phyloP scores from a whole-genome alignment of 2,888 invertebrate species.

The Cylindroiulus punctatus region DNA sequence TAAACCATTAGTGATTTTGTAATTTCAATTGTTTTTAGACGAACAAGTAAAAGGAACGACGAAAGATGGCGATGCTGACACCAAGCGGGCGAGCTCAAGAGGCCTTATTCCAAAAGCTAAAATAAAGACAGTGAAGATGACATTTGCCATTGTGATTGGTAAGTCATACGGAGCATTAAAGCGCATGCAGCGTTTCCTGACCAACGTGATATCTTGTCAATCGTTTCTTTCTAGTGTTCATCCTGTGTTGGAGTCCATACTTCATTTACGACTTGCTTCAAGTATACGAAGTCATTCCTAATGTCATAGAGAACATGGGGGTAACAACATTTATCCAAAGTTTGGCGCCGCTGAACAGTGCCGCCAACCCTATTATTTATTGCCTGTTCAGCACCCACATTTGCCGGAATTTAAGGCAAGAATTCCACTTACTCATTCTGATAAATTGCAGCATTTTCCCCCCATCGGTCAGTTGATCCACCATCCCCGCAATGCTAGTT shows the following conservation, averaged over 20 bases:
- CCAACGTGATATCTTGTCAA: background rate
- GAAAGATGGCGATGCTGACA: slow-evolving; percentile 65
- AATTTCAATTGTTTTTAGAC: background rate
- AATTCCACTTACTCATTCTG: background rate
- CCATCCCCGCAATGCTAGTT: background rate
- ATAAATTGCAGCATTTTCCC: background rate
- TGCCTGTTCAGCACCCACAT: slow-evolving; percentile 91
- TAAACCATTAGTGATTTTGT: background rate
- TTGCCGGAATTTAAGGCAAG: slow-evolving; percentile 82
- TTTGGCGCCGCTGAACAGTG: slow-evolving; percentile 89
- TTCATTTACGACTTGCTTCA: slow-evolving; percentile 90
- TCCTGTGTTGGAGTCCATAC: slow-evolving; percentile 95
- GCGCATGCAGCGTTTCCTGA: background rate
- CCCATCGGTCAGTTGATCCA: background rate
- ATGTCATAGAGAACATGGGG: slow-evolving; percentile 81
- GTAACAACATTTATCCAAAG: slow-evolving; percentile 92
- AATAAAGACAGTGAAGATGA: slow-evolving; percentile 98
- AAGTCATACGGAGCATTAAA: slow-evolving; percentile 65
- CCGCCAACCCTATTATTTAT: slow-evolving; percentile 93
- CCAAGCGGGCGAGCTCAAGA: slow-evolving; percentile 84
- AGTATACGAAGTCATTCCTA: slow-evolving; percentile 84
- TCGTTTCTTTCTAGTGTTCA: slow-evolving; percentile 77
- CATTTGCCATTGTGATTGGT: slow-evolving; percentile 94
- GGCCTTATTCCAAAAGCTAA: slow-evolving; percentile 95
- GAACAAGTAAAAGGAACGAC: slow-evolving; percentile 51